Base-by-base conservation (phyloP, 1,140 invertebrate genomes). In the Arctopsyche grandis region DNA sequence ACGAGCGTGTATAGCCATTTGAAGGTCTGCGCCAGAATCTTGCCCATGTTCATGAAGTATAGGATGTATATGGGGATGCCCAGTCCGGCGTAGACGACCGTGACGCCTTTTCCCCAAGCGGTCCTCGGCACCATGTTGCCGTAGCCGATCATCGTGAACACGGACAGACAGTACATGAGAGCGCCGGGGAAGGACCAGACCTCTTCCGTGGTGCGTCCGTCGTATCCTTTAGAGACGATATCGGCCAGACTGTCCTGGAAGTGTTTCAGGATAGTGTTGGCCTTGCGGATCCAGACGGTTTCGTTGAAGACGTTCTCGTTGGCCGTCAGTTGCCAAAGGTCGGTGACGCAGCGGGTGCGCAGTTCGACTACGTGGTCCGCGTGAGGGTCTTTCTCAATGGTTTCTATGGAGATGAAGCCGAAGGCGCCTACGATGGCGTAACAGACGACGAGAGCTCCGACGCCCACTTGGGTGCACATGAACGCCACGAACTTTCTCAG, bases 361-460 rank as follows among this genome's bases (percentile, higher is more conserved):
- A 89, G 83, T 9, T 84, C 83, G 0, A 84, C 83, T 0, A 93
- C 91, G 56, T 88, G 84, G 0, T 84, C 86, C 29, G 90, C 87
- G 82, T 90, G 91, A 52, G 86, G 84, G 79, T 90, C 90, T 58
- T 94, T 91, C 24, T 91, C 91, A 78, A 92, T 89, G 0, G 91
- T 91, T 86, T 99, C 98, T 48, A 99, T 93, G 63, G 91, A 90
- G 84, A 93, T 94, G 85, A 99, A 99, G 44, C 96, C 93, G 24
- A 98, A 93, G 0, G 98, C 98, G 0, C 98, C 98, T 9, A 99
- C 91, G 63, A 99, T 94, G 0, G 98, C 96, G 85, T 99, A 99
- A 58, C 95, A 93, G 0, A 99, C 96, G 14, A 99, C 96, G 4
- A 99, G 88, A 0, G 94, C 96, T 56, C 97, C 97, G 5, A 99